These are phyloP conservation scores for Lottia gigantea DNA, from an alignment of 2,888 invertebrate species.

Conservation along the genomic window DNA sequence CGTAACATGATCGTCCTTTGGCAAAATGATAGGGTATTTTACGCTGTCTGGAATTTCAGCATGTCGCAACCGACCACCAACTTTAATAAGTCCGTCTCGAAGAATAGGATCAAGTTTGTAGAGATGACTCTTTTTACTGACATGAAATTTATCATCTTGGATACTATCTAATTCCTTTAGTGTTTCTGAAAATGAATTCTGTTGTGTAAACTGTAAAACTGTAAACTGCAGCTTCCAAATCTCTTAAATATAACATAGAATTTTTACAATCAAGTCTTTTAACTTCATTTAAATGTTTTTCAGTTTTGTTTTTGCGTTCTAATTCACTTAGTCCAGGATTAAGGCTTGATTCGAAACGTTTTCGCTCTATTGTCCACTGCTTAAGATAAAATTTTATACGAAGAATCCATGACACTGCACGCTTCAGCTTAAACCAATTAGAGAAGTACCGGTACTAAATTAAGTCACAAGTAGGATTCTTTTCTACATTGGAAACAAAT, in stretches of 20 bases:
- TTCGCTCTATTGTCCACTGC: too few relatives aligned
- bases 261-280: too few relatives aligned
- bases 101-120: neutral
- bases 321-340: too few relatives aligned
- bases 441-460: slow-evolving; percentile 7
- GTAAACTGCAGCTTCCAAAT: neutral
- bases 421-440: neutral
- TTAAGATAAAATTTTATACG: too few relatives aligned
- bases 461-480: neutral
- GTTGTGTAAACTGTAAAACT: neutral
- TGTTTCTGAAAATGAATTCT: neutral
- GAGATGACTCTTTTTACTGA: neutral
- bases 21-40: slow-evolving; percentile 17
- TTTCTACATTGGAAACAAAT: too few relatives aligned
- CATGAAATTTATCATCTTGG: neutral
- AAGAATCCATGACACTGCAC: slow-evolving; percentile 10
- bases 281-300: too few relatives aligned
- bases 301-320: too few relatives aligned
- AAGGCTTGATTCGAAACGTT: too few relatives aligned
- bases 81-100: neutral
- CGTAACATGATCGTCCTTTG: slow-evolving; percentile 11
- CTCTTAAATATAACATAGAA: too few relatives aligned
- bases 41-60: neutral
- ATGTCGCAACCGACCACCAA: neutral
- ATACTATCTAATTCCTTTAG: neutral